Evolutionary conservation across 2,888 invertebrate species (phyloP).

Genomic region (Bombylius major): DNA sequence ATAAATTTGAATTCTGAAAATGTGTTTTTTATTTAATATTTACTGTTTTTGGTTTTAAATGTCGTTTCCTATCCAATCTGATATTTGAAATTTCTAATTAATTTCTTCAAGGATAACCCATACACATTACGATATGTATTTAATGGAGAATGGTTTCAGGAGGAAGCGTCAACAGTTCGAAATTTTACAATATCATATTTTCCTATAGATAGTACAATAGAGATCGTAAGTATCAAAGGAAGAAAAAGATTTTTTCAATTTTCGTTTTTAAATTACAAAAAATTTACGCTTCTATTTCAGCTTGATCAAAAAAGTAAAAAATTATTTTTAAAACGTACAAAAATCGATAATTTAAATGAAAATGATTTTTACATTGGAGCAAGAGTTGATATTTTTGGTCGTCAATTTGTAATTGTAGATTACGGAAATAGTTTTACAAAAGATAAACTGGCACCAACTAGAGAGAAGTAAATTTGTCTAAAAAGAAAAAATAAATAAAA

Average conservation of each 20-base stretch:
- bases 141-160: constrained; percentile 79
- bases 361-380: constrained; percentile 64
- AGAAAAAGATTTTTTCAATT: neutral
- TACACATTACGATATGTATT: constrained; percentile 38
- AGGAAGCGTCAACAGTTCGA: constrained; percentile 57
- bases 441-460: constrained; percentile 46
- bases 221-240: constrained; percentile 47
- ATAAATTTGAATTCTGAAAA: no score
- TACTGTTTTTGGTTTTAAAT: no score
- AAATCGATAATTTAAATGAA: constrained; percentile 49
- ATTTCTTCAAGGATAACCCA: neutral
- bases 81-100: no score
- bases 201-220: constrained; percentile 63
- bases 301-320: constrained; percentile 51
- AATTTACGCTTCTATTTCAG: constrained; percentile 24
- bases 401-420: constrained; percentile 57
- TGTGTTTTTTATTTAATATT: no score
- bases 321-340: constrained; percentile 53
- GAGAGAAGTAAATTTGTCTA: constrained; percentile 53
- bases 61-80: no score
- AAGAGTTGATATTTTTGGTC: constrained; percentile 57
- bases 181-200: constrained; percentile 67
- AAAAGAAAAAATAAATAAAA: constrained; percentile 7
- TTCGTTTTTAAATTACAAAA: neutral
- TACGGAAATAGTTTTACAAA: constrained; percentile 59